Evolutionary conservation across 2,888 invertebrate species (phyloP).

Genomic region (Nowickia ferox): DNA sequence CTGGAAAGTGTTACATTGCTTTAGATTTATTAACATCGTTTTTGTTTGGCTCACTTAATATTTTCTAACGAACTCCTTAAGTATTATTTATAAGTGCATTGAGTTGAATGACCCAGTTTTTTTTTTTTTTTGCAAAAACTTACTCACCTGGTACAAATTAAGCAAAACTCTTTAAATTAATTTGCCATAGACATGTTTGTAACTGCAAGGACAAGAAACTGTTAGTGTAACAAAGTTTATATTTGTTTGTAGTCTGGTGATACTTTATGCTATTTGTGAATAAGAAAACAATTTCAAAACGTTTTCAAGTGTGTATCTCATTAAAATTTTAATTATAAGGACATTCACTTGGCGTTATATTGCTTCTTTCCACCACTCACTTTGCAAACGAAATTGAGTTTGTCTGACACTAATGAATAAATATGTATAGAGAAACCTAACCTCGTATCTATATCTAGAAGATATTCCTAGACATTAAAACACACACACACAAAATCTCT

Average conservation of each 20-base stretch:
- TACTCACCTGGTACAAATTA: not conserved
- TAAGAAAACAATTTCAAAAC: constrained; percentile 11
- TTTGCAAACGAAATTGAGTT: constrained; percentile 23
- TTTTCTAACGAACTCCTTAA: too few species aligned
- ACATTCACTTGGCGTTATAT: constrained; percentile 32
- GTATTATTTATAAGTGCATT: too few species aligned
- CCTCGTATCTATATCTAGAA: constrained; percentile 33
- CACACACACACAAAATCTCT: constrained; percentile 6
- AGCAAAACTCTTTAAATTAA: constrained; percentile 15
- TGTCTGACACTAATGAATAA: constrained; percentile 18
- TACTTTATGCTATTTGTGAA: not conserved
- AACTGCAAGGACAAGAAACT: constrained; percentile 3
- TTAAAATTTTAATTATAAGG: constrained; percentile 58
- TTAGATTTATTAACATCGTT: too few species aligned
- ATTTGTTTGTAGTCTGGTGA: constrained; percentile 11
- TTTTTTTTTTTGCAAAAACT: not conserved
- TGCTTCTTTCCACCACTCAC: not conserved
- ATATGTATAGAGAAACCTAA: not conserved
- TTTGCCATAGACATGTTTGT: not conserved
- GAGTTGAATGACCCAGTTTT: constrained; percentile 1
- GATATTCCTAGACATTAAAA: constrained; percentile 16
- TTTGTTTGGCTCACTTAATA: too few species aligned
- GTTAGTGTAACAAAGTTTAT: not conserved
- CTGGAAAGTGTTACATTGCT: too few species aligned
- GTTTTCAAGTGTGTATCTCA: constrained; percentile 20